Evolutionary conservation across 2,797 vertebrate species (phyloP).

Genomic region (Cyclura pinguis): DNA sequence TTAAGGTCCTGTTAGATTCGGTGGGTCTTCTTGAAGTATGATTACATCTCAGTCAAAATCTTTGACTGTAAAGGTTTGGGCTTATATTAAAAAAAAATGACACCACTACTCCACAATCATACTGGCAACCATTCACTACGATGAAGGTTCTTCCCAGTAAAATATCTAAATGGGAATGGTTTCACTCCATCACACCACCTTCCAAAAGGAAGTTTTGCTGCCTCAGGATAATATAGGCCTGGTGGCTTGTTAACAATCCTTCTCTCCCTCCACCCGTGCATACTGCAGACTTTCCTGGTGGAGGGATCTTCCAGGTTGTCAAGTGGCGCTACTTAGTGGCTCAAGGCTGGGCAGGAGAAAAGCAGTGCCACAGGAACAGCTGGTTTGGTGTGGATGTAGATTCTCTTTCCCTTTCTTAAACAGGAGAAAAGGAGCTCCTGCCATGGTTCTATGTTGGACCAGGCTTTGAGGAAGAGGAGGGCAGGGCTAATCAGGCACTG

Average conservation of each 20-base stretch:
- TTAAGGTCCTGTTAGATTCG: neutral
- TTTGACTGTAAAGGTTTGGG: neutral
- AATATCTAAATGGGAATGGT: neutral
- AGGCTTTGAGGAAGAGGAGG: neutral
- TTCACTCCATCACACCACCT: neutral
- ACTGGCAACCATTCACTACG: neutral
- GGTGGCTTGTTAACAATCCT: too few species aligned
- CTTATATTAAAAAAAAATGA: too few species aligned
- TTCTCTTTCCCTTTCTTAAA: neutral
- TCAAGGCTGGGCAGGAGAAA: neutral
- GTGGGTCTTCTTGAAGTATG: neutral
- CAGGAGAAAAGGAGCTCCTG: neutral
- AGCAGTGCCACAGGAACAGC: too few species aligned
- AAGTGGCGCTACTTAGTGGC: neutral
- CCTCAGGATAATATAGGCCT: neutral
- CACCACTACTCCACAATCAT: too few species aligned
- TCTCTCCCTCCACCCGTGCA: fast-evolving
- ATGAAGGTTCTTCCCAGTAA: too few species aligned
- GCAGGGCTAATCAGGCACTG: neutral
- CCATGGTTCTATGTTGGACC: neutral
- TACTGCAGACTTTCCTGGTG: fast-evolving
- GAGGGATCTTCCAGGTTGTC: neutral
- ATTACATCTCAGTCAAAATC: neutral
- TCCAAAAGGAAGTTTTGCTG: neutral
- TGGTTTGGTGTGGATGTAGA: neutral